A percentile compares a stretch with the other conserved stretches of the same genome.
Evolutionary conservation across 2,888 invertebrate species (phyloP).

Genomic region (Cataglyphis altisquamis): DNA sequence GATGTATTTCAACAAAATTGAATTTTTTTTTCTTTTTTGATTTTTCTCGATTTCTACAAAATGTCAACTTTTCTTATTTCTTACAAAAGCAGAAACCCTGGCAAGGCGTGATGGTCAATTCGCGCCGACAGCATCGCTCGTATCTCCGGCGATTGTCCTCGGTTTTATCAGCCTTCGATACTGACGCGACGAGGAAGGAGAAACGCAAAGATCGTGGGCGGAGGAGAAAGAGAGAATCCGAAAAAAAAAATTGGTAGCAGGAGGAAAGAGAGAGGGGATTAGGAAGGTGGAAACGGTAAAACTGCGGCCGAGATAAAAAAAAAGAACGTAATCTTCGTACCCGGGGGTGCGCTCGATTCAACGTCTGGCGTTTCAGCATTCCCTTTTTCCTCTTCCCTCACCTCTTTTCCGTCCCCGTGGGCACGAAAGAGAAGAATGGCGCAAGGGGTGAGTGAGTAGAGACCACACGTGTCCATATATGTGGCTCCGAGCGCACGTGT

Average conservation of each 20-base stretch:
- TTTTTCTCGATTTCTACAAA: background rate
- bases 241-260: conserved; percentile 18
- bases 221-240: conserved; percentile 2
- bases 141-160: conserved; percentile 49
- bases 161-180: conserved; percentile 61
- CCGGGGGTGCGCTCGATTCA: conserved; percentile 68
- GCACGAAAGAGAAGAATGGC: conserved; percentile 49
- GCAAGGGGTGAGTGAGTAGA: conserved; percentile 34
- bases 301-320: conserved; percentile 43
- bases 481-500: background rate
- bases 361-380: conserved; percentile 71
- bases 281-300: background rate
- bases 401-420: conserved; percentile 47
- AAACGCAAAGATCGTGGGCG: background rate
- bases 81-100: conserved; percentile 9
- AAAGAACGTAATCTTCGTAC: conserved; percentile 65
- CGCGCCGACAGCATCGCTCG: conserved; percentile 27
- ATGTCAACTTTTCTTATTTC: conserved; percentile 11
- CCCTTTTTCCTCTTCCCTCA: background rate
- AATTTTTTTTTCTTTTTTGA: background rate
- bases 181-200: background rate
- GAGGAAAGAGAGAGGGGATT: conserved; percentile 5
- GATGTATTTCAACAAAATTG: background rate
- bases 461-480: background rate
- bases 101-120: conserved; percentile 50